Evolutionary conservation across 2,797 vertebrate species (phyloP).

Genomic region (Spatula clypeata): DNA sequence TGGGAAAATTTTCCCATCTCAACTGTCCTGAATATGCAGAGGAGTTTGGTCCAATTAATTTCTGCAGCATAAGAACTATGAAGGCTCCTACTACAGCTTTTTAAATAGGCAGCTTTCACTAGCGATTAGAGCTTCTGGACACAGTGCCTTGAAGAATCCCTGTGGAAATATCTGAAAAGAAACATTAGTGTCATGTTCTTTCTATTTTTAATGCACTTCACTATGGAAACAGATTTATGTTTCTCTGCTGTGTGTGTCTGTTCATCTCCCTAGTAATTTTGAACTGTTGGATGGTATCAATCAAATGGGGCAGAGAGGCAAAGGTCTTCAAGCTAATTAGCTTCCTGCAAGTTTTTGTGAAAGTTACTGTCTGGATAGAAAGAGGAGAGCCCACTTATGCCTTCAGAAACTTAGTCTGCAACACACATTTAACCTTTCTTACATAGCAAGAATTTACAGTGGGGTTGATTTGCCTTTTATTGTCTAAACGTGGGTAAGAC

Average conservation of each 20-base stretch:
- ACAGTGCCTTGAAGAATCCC: constrained; percentile 20
- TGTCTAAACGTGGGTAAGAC: neutral
- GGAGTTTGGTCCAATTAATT: constrained; percentile 55
- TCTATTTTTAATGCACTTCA: constrained; percentile 56
- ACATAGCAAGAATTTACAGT: neutral
- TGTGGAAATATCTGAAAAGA: constrained; percentile 32
- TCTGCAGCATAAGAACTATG: constrained; percentile 28
- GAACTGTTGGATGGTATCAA: constrained; percentile 16
- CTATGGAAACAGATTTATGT: constrained; percentile 44
- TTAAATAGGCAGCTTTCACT: constrained; percentile 9
- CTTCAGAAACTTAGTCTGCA: neutral
- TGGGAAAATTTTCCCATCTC: constrained; percentile 42
- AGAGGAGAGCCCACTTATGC: neutral
- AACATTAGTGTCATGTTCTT: constrained; percentile 42
- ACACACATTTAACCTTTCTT: neutral
- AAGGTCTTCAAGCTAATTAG: constrained; percentile 39
- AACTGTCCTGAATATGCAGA: constrained; percentile 25
- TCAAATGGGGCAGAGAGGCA: constrained; percentile 6
- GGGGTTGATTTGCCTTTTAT: neutral
- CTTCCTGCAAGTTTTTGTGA: constrained; percentile 21
- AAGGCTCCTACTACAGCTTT: neutral
- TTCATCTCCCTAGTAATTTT: constrained; percentile 25
- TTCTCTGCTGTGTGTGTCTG: constrained; percentile 27
- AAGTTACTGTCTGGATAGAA: neutral
- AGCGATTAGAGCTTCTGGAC: neutral